Conservation (phyloP, 2,113 vertebrate species). For the Chitala chitala region DNA sequence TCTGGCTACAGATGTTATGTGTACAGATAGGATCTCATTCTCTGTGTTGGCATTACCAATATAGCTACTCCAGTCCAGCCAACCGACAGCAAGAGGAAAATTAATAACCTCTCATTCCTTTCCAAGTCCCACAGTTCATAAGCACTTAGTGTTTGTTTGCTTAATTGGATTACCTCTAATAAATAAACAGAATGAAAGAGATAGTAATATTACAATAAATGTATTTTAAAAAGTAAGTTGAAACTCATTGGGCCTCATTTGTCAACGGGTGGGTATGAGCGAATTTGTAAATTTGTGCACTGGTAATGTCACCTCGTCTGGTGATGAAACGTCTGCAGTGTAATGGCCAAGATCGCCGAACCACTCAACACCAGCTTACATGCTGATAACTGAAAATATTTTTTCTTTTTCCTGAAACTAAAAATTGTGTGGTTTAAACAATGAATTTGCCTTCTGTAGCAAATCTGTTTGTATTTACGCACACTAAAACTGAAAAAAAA, state of each 20-base stretch:
- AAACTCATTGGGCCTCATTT: no score
- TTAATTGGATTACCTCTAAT: slow-evolving; percentile 78
- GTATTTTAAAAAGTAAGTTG: slow-evolving; percentile 58
- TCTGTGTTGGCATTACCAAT: slow-evolving; percentile 56
- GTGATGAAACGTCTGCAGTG: no score
- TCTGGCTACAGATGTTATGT: not conserved
- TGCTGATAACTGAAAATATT: no score
- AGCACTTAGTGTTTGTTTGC: slow-evolving; percentile 73
- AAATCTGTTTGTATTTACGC: no score
- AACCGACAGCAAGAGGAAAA: slow-evolving; percentile 60
- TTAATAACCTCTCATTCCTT: slow-evolving; percentile 66
- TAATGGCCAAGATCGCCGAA: no score
- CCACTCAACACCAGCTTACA: no score
- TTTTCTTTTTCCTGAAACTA: no score
- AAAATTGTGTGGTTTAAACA: no score
- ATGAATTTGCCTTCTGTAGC: no score
- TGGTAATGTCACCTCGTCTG: no score
- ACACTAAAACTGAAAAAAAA: slow-evolving; percentile 27
- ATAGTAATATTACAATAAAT: slow-evolving; percentile 71
- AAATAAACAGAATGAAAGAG: slow-evolving; percentile 75
- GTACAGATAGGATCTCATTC: not conserved
- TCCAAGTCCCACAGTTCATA: slow-evolving; percentile 64
- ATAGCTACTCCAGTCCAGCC: slow-evolving; percentile 65
- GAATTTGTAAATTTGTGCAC: no score
- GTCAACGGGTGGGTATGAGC: no score